Evolutionary conservation across 2,888 invertebrate genomes (phyloP).

Genomic region (Euplagia quadripunctaria): DNA sequence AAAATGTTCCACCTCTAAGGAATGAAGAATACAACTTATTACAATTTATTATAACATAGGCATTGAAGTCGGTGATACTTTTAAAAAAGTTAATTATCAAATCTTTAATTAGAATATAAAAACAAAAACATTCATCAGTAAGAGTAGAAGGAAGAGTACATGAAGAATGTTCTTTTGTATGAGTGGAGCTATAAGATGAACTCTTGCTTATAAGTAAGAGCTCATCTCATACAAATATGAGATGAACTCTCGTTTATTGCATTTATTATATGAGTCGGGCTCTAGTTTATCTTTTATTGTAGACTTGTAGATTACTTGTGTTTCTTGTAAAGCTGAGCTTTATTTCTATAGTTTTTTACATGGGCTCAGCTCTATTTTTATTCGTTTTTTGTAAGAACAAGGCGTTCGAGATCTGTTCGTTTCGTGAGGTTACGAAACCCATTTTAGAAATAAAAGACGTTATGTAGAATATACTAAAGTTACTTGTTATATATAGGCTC

Average conservation of each 20-base stretch:
- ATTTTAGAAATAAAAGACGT: not conserved
- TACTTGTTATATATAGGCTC: constrained; percentile 3
- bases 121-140: not conserved
- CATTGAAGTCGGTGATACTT: too few relatives aligned
- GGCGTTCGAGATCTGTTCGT: not conserved
- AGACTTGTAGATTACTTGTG: not conserved
- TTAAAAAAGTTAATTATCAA: too few relatives aligned
- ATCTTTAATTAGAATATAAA: not conserved
- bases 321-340: not conserved
- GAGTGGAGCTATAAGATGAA: not conserved
- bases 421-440: not conserved
- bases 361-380: not conserved
- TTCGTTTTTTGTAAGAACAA: not conserved
- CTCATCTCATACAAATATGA: not conserved
- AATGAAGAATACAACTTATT: too few relatives aligned
- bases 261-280: not conserved
- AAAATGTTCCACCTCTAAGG: too few relatives aligned
- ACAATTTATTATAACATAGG: too few relatives aligned
- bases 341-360: not conserved
- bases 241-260: not conserved
- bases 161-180: not conserved
- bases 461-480: not conserved
- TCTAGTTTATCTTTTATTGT: not conserved
- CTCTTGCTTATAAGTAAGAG: not conserved
- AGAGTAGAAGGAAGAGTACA: not conserved